Evolutionary conservation across 1,140 invertebrate genomes (phyloP).

Genomic region (Lepidotrigona ventralis): DNA sequence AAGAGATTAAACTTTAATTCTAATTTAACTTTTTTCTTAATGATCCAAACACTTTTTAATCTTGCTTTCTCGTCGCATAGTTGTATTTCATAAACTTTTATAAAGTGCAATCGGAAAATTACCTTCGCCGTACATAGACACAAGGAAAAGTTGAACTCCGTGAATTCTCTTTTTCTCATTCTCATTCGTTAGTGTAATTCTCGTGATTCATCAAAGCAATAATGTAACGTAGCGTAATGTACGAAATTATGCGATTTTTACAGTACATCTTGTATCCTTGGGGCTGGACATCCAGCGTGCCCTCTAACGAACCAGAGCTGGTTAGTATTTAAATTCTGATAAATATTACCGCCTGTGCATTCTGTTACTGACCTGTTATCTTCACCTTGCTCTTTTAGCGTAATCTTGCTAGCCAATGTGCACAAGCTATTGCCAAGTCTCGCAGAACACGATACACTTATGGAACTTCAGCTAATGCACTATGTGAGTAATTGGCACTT

Average conservation of each 20-base stretch:
- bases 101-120: not conserved
- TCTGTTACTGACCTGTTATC: no score
- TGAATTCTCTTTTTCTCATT: not conserved
- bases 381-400: no score
- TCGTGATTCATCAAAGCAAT: not conserved
- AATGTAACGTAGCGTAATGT: not conserved
- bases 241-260: conserved; percentile 17
- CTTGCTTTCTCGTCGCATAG: not conserved
- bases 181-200: no score
- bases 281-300: conserved; percentile 82
- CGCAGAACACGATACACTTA: conserved; percentile 62
- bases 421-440: conserved; percentile 71
- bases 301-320: conserved; percentile 77
- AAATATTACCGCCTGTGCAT: no score
- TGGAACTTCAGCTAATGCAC: conserved; percentile 30
- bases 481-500: conserved; percentile 30
- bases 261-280: conserved; percentile 86
- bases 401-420: conserved; percentile 72
- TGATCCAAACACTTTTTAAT: not conserved
- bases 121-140: not conserved
- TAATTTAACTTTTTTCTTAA: not conserved
- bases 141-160: not conserved
- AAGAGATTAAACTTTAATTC: not conserved
- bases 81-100: not conserved
- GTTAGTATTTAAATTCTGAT: conserved; percentile 70